Percentiles rank a stretch among this genome's conserved stretches.
phyloP scores from a whole-genome alignment of 2,888 invertebrate genomes.

The Drosophila merina region DNA sequence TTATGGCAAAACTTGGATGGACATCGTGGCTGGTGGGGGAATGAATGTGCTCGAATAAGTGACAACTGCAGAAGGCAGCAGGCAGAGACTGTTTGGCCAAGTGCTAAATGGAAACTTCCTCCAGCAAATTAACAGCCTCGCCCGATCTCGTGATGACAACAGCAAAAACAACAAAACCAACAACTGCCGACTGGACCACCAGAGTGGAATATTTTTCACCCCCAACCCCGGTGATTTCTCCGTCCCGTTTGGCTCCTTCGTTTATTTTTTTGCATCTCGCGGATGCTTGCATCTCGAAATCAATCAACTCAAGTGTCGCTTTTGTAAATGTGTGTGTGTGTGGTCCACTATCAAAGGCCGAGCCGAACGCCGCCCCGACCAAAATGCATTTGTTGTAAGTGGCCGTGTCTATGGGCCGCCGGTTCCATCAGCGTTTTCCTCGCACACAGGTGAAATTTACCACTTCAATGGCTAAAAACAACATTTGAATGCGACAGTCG shows the following conservation, averaged over 20 bases:
- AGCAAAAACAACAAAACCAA: background rate
- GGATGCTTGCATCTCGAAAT: slow-evolving; percentile 65
- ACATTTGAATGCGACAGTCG: slow-evolving; percentile 78
- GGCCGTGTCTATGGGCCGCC: slow-evolving; percentile 67
- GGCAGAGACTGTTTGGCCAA: slow-evolving; percentile 69
- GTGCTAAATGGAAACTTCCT: slow-evolving; percentile 78
- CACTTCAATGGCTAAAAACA: slow-evolving; percentile 77
- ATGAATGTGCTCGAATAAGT: slow-evolving; percentile 44
- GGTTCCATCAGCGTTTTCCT: slow-evolving; percentile 43
- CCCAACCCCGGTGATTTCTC: slow-evolving; percentile 12
- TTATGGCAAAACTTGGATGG: slow-evolving; percentile 59
- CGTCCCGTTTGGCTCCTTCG: slow-evolving; percentile 12
- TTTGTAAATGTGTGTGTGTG: slow-evolving; percentile 50
- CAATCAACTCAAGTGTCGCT: slow-evolving; percentile 77
- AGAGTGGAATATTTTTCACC: slow-evolving; percentile 54
- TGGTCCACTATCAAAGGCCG: slow-evolving; percentile 75
- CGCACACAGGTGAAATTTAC: slow-evolving; percentile 78
- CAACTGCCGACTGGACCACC: slow-evolving; percentile 60
- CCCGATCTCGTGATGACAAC: slow-evolving; percentile 26
- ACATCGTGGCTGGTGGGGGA: slow-evolving; percentile 8
- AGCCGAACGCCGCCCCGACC: slow-evolving; percentile 56
- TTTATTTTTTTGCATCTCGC: slow-evolving; percentile 68
- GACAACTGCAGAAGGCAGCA: slow-evolving; percentile 72
- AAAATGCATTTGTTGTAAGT: slow-evolving; percentile 77
- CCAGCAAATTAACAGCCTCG: slow-evolving; percentile 71